phyloP scores from a whole-genome alignment of 2,113 vertebrate species.

The Peromyscus polionotus region DNA sequence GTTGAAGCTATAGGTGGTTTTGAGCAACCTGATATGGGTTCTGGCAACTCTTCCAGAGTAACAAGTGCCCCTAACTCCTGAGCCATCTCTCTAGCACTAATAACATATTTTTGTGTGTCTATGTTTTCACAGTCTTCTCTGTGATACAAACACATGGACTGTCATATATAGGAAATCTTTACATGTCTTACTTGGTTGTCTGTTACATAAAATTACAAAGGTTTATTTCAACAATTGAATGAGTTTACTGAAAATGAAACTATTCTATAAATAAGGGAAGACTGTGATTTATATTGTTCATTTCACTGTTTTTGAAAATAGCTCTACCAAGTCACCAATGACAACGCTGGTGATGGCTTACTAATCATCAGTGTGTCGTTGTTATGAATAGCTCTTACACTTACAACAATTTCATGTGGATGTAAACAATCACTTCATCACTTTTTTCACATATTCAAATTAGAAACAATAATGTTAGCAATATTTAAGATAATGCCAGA shows the following conservation, averaged over 20 bases:
- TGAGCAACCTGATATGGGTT: not conserved
- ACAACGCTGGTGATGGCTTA: not conserved
- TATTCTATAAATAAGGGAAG: not conserved
- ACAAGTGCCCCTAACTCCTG: not conserved
- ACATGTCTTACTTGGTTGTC: not conserved
- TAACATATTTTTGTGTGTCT: not conserved
- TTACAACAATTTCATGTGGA: not conserved
- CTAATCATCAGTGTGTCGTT: accelerated
- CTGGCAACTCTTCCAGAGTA: not conserved
- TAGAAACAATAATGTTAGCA: not conserved
- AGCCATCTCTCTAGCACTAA: not conserved
- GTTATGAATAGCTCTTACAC: not conserved
- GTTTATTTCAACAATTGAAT: not conserved
- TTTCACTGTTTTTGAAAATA: not conserved
- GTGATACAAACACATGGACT: not conserved
- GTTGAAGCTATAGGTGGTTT: not conserved
- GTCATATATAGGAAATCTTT: accelerated
- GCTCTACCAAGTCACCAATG: not conserved
- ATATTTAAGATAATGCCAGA: not conserved
- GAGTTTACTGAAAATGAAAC: not conserved
- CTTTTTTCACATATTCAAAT: not conserved
- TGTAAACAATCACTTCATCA: not conserved
- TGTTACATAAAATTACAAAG: not conserved
- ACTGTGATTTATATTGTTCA: not conserved
- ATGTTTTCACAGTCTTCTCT: not conserved